These are phyloP conservation scores for Neelides folsomi DNA, from an alignment of 2,888 invertebrate species.

Conservation along the genomic window DNA sequence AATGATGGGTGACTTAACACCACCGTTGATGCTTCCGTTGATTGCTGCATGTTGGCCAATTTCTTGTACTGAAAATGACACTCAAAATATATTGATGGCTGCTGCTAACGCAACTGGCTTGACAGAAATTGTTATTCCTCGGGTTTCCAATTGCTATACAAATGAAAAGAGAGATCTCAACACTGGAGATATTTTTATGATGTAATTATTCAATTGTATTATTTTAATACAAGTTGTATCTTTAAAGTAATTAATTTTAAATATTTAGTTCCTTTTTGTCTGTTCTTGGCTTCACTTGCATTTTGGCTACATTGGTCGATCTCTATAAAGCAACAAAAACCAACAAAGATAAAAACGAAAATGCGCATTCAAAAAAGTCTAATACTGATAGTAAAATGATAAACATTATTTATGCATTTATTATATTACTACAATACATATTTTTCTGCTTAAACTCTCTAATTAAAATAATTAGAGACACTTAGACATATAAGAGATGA, in stretches of 20 bases:
- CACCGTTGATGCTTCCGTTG: constrained; percentile 8
- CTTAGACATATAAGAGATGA: no score
- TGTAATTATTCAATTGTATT: no score
- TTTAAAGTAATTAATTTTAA: not conserved
- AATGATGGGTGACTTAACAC: no score
- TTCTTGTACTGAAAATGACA: constrained; percentile 36
- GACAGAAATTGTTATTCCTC: constrained; percentile 7
- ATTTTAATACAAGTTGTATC: not conserved
- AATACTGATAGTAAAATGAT: no score
- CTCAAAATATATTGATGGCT: constrained; percentile 36
- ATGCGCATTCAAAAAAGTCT: no score
- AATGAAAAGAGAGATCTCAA: constrained; percentile 32
- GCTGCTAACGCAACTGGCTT: constrained; percentile 18
- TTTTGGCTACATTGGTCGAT: not conserved
- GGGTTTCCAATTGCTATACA: constrained; percentile 20
- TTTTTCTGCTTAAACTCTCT: no score
- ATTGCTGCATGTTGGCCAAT: constrained; percentile 36
- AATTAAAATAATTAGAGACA: no score
- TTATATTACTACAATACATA: no score
- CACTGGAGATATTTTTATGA: constrained; percentile 31
- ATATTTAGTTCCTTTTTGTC: not conserved
- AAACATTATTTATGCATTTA: no score
- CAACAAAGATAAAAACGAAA: no score
- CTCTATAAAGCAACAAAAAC: not conserved
- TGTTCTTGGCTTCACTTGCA: not conserved